Evolutionary conservation across 2,888 invertebrate species (phyloP), one percentile per base, ranked within the genome.

Genomic region (Pyralis farinalis): DNA sequence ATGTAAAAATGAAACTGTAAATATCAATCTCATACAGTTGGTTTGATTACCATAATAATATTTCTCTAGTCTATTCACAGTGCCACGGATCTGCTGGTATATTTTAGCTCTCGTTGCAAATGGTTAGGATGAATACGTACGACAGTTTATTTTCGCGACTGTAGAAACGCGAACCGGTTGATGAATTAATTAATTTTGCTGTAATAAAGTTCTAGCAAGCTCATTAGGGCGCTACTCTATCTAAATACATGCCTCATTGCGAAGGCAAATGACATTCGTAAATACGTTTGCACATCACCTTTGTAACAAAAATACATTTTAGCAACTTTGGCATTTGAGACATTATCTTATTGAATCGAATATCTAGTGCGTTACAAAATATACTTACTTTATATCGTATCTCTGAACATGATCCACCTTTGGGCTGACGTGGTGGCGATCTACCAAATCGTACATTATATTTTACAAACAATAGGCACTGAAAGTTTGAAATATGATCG

Each of bases 381-480:
- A 81, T 74, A 69, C 62, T 63, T 73, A 73, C 59, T 68, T 71
- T 74, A 80, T 80, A 84, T 81, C 80, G 83, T 81, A 82, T 82
- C 78, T 81, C 76, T 82, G 82, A 83, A 82, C 55, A 62, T 69
- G 64, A 61, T 62, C 58, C 62, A 51, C 50, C 51, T 58, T 51
- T 47, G 48, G 59, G 54, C 56, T 49, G 54, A 4, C 47, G 51
- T 55, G 46, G 41, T 40, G 50, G 43, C 40, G 46, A 49, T 59
- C 58, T 59, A 53, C 52, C 60, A 56, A 64, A 67, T 56, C 64
- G 61, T 64, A 63, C 57, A 60, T 64, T 74, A 67, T 72, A 65
- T 16, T 16, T 16, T 76, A 74, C 71, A 78, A 76, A 81, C 63
- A 75, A 81, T 74, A 84, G 81, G 75, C 82, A 82, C 83, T 79